Percentiles rank a stretch among this genome's conserved stretches.
These are phyloP conservation scores for Dolichotis patagonum DNA, from an alignment of 2,113 vertebrate genomes.

Conservation along the genomic window DNA sequence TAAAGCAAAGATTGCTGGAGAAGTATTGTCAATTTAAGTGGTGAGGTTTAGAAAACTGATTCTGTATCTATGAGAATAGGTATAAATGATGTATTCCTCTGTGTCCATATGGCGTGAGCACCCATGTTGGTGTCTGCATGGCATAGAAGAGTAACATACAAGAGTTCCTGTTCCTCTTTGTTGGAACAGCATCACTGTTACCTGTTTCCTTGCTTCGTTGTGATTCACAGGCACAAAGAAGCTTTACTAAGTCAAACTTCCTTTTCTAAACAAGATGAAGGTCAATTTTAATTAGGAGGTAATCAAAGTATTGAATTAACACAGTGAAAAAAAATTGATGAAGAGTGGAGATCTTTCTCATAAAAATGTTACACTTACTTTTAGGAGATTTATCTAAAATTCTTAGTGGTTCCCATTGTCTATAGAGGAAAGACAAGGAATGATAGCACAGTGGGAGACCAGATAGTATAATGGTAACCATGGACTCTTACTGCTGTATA, in stretches of 20 bases:
- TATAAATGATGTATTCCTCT: neutral
- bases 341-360: constrained; percentile 40
- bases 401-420: neutral
- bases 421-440: neutral
- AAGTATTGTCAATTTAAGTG: constrained; percentile 52
- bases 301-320: constrained; percentile 48
- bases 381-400: neutral
- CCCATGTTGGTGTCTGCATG: neutral
- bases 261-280: constrained; percentile 32
- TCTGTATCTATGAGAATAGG: neutral
- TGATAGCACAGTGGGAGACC: neutral
- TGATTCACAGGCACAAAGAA: neutral
- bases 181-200: neutral
- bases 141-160: neutral
- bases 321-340: neutral
- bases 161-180: neutral
- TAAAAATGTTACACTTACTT: constrained; percentile 14
- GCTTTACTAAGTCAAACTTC: constrained; percentile 12
- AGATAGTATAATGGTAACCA: neutral
- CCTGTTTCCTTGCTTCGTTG: neutral
- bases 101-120: neutral
- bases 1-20: constrained; percentile 50
- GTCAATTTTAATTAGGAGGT: constrained; percentile 44
- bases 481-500: neutral
- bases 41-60: constrained; percentile 33